These are phyloP conservation scores for Choloepus didactylus DNA, from an alignment of 2,797 vertebrate genomes.

Conservation along the genomic window DNA sequence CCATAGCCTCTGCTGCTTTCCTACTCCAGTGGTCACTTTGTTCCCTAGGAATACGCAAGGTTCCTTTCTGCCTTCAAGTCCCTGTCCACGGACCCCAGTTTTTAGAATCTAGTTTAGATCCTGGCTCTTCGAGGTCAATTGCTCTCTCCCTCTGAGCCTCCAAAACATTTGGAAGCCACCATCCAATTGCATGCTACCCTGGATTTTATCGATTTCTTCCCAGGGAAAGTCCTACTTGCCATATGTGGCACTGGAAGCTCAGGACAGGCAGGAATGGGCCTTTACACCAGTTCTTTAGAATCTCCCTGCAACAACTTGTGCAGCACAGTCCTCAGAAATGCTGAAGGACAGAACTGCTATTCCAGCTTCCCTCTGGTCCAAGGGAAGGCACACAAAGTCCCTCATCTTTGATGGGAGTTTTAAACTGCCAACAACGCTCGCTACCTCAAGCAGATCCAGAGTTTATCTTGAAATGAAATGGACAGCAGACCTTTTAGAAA, in stretches of 20 bases:
- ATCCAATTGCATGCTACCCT: background rate
- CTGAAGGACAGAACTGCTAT: background rate
- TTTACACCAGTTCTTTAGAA: background rate
- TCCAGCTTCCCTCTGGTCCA: background rate
- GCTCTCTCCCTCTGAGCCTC: conserved; percentile 16
- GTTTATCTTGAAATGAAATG: conserved; percentile 37
- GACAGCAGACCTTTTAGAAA: background rate
- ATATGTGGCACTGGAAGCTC: background rate
- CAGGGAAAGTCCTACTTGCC: background rate
- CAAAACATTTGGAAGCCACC: background rate
- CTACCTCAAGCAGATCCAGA: background rate
- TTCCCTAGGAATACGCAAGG: background rate
- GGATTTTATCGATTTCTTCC: background rate
- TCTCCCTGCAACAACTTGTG: background rate
- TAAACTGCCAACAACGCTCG: background rate
- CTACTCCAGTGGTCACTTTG: background rate
- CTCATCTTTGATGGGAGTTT: background rate
- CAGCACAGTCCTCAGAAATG: background rate
- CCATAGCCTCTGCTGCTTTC: background rate
- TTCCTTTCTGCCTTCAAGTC: conserved; percentile 13
- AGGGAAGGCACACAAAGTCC: background rate
- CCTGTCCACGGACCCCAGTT: background rate
- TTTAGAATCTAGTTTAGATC: background rate
- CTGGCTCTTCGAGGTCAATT: background rate
- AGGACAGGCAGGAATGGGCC: background rate